Base-by-base conservation (phyloP, 2,888 invertebrate species). In the Gymnoscelis rufifasciata region DNA sequence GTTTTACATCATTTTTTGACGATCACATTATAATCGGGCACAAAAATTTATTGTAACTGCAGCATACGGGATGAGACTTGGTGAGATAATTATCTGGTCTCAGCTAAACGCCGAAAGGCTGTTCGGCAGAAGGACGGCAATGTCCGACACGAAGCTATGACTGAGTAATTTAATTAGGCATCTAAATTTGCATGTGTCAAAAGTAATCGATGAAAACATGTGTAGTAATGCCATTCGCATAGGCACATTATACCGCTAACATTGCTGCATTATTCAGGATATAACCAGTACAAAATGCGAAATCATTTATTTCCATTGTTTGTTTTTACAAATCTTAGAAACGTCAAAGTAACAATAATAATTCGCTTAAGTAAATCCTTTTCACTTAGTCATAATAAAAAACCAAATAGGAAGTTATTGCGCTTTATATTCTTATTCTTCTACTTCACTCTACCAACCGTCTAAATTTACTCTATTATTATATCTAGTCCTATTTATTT, bases 141-240 rank as follows among this genome's bases (percentile, higher is more conserved):
- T 23, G 7, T 11, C 15, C 6, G 15, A 15, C n/a, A 19, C 31
- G 8, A n/a, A n/a, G n/a, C n/a, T n/a, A n/a, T n/a, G n/a, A 33
- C 19, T 33, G 35, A 49, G 40, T 29, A 49, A 47, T 29, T n/a
- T 23, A 13, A 63, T 68, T 70, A 68, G 70, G 66, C 62, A 65
- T 59, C 60, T 23, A 71, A 74, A 74, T 74, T 74, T 80, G 77
- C 80, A 79, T 80, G 79, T 63, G 66, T 64, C 64, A 49, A 42
- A 54, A 31, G 46, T 35, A 41, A 47, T 35, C 28, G 44, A 46
- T 46, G 43, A 37, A 52, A 53, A 51, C 50, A 54, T 52, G 42
- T 30, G 53, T 55, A 55, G 57, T 51, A 38, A 50, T 35, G 44
- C 45, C 51, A 51, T 52, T 44, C 39, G 45, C 42, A 39, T 48